Base-by-base conservation (phyloP, 2,797 vertebrate genomes). In the Euthynnus affinis region DNA sequence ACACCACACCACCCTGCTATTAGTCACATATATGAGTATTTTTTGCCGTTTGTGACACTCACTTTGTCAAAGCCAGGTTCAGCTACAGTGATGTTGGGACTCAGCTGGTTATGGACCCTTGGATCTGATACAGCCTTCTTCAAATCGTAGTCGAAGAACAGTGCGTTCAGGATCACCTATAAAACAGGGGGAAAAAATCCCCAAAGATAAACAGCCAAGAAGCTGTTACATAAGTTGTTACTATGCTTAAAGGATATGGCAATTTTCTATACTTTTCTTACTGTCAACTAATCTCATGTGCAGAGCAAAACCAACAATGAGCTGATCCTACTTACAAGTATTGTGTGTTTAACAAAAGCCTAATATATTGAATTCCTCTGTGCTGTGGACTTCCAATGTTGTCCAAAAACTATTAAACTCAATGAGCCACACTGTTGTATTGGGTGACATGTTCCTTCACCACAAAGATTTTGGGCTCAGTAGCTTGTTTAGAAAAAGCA, bases 101-200 rank as follows among this genome's bases (percentile, higher is more conserved):
- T 92, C 48, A 99, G 96, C 88, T 99, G 98, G 88, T 99, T 96
- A 6, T 99, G 98, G 42, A 99, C 9, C 76, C 98, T 93, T 0
- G 96, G 96, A 15, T 96, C 95, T 27, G 89, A 90, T 52, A 99
- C 95, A 0, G 98, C 91, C 68, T 78, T 94, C 66, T 95, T 91
- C 74, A 97, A 82, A 5, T 97, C 92, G 0, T 96, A 97, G 61
- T 95, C 82, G 51, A 99, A 97, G 95, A 97, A 98, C 27, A 99
- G 85, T 4, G 87, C 78, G 1, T 97, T 96, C 44, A 99, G 94
- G 81, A 99, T 97, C 0, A 97, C 93, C 98, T 99, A 44, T 0
- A 75, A 55, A 72, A 59, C 6, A 74, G n/a, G 32, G 18, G 14
- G 23, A 22, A 14, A 56, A 9, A 9, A 51, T 25, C 29, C 13